Percentiles rank a stretch among this genome's conserved stretches.
phyloP scores from a whole-genome alignment of 2,113 vertebrate species.

The Acanthochromis polyacanthus region DNA sequence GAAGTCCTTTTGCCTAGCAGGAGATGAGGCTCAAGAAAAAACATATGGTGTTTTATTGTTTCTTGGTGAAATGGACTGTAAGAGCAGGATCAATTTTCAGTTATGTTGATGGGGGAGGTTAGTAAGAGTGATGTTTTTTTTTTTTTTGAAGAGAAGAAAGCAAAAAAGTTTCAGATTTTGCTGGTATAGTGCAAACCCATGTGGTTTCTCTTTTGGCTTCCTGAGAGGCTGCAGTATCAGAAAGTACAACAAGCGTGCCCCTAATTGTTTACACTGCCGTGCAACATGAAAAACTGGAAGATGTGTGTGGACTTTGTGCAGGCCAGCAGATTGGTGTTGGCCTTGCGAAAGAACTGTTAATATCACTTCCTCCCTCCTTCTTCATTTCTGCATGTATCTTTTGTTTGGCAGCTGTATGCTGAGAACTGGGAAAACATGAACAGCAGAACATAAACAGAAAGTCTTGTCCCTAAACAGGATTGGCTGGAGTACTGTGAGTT shows the following conservation, averaged over 20 bases:
- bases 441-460: constrained; percentile 42
- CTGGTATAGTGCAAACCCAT: constrained; percentile 36
- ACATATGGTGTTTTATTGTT: constrained; percentile 79
- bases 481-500: constrained; percentile 9
- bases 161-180: constrained; percentile 27
- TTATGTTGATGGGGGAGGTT: constrained; percentile 21
- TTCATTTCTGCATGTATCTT: constrained; percentile 54
- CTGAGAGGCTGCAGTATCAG: constrained; percentile 16
- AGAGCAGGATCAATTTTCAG: constrained; percentile 55
- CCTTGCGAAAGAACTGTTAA: constrained; percentile 39
- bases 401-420: constrained; percentile 41
- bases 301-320: constrained; percentile 52
- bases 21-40: constrained; percentile 57
- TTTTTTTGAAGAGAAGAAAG: constrained; percentile 14
- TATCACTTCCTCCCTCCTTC: constrained; percentile 16
- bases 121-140: constrained; percentile 4
- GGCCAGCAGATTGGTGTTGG: constrained; percentile 41
- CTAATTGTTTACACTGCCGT: constrained; percentile 45
- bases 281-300: constrained; percentile 49
- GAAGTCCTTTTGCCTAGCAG: constrained; percentile 68
- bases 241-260: background rate
- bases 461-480: constrained; percentile 16
- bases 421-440: constrained; percentile 42
- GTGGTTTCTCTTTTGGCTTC: constrained; percentile 43
- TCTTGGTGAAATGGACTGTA: constrained; percentile 50